Conservation (phyloP, 2,797 vertebrate genomes). For the Salmo trutta region DNA sequence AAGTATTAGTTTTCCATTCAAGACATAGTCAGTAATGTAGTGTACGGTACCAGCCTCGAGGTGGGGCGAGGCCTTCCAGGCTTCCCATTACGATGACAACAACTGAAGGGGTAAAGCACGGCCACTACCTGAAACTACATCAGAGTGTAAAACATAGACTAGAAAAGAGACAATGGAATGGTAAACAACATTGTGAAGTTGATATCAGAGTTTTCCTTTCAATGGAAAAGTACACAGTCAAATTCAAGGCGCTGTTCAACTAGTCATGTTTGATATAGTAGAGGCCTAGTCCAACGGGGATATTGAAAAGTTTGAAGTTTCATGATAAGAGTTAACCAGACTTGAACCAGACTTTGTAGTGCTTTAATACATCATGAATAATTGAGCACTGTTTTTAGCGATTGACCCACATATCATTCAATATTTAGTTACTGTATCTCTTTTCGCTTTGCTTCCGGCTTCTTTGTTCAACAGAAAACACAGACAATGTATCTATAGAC, state of each 20-base stretch:
- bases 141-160: conserved; percentile 47
- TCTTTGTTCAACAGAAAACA: not conserved
- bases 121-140: conserved; percentile 24
- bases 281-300: conserved; percentile 13
- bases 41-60: too few species aligned
- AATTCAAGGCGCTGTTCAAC: conserved; percentile 18
- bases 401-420: too few species aligned
- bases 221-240: conserved; percentile 38
- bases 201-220: conserved; percentile 54
- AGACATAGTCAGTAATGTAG: too few species aligned
- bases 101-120: not conserved
- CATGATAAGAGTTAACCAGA: too few species aligned
- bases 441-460: not conserved
- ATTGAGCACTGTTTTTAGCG: not conserved
- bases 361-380: conserved; percentile 6
- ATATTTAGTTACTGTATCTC: not conserved
- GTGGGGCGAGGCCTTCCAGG: too few species aligned
- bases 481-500: not conserved
- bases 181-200: conserved; percentile 50
- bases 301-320: not conserved
- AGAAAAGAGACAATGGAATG: conserved; percentile 43
- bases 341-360: conserved; percentile 1
- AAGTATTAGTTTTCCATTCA: too few species aligned
- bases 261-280: conserved; percentile 32
- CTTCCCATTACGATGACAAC: not conserved